Evolutionary conservation across 2,797 vertebrate species (phyloP), one percentile per base, ranked within the genome.

Genomic region (Gallinago solitaria): DNA sequence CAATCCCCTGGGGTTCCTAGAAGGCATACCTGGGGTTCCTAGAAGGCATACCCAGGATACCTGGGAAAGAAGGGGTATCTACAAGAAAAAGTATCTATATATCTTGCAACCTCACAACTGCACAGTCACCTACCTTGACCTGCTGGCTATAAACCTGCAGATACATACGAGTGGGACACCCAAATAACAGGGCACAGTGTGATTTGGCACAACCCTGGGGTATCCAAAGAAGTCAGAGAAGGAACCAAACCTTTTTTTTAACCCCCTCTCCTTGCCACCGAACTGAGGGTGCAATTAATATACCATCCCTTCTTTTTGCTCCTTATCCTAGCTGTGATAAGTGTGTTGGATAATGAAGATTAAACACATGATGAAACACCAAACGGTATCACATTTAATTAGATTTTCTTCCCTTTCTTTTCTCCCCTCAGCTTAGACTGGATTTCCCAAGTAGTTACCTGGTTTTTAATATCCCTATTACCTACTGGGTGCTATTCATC

Each of bases 1-100:
- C 1, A 0, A 25, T 43, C 35, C 75, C 5, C 0, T 9, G 9
- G 0, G 1, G 5, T 33, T 30, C 41, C 25, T 37, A 37, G 9
- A 37, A 37, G 35, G 35, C 35, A 37, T 37, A 37, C 35, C 35
- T 37, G 35, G 35, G 35, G 35, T 37, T 37, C 35, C 35, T 37
- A 37, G 35, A 37, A 37, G 35, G 35, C 9, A 37, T 37, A 37
- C 35, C 35, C 35, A 37, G 35, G 20, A 47, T 21, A 47, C 45
- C 45, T 47, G 20, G 11, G 20, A 21, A 54, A 30, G 48, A 65
- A 35, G 16, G 43, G 7, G 5, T 15, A 8, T 11, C 9, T 21
- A 24, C 19, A 15, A 21, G 41, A 51, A 28, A 20, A 51, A 4
- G 6, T 13, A 9, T 15, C 10, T 23, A 16, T 13, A 12, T 11